Conservation (phyloP, 2,113 vertebrate genomes). For the human (Homo sapiens) region DNA sequence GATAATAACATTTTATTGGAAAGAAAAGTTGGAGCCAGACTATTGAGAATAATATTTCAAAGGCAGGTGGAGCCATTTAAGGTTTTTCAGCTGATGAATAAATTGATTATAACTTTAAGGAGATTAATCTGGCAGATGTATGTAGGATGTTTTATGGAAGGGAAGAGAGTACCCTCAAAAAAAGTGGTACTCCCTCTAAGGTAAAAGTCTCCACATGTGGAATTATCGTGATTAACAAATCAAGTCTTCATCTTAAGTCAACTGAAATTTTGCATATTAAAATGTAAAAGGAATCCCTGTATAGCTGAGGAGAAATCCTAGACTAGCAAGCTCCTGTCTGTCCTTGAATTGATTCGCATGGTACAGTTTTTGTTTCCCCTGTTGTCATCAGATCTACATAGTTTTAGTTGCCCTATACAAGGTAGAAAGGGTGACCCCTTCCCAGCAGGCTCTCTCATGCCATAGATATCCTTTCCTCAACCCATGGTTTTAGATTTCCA, state of each 20-base stretch:
- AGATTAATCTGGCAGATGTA: not conserved
- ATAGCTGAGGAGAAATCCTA: not conserved
- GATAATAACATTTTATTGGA: conserved; percentile 41
- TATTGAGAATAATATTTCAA: conserved; percentile 41
- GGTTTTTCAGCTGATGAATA: conserved; percentile 42
- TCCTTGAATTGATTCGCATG: not conserved
- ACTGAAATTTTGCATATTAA: not conserved
- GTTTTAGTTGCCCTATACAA: not conserved
- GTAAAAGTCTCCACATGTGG: not conserved
- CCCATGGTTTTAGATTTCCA: not conserved
- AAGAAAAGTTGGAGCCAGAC: conserved; percentile 33
- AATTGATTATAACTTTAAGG: conserved; percentile 40
- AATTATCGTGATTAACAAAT: not conserved
- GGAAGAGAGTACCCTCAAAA: not conserved
- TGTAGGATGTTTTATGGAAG: not conserved
- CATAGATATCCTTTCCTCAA: not conserved
- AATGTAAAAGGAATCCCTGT: not conserved
- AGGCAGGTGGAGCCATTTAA: conserved; percentile 44
- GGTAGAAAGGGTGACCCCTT: not conserved
- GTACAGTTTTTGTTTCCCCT: not conserved
- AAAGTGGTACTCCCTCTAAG: not conserved
- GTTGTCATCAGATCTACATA: not conserved
- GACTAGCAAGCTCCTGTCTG: not conserved
- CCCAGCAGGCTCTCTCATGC: not conserved
- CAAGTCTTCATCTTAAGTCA: conserved; percentile 3